Evolutionary conservation across 2,888 invertebrate genomes (phyloP).

Genomic region (Balanococcus diminutus): DNA sequence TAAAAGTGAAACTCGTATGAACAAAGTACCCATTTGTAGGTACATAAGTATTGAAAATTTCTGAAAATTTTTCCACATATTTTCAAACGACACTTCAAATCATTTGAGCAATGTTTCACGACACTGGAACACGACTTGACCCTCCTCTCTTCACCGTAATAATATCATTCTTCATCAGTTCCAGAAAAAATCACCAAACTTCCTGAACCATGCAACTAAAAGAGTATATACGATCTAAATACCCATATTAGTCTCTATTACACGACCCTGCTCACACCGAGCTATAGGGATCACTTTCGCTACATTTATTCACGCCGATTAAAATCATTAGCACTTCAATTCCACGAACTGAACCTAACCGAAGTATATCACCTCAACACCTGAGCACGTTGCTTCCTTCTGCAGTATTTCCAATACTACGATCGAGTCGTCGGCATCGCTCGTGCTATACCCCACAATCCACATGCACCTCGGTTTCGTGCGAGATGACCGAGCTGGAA

Average conservation of each 20-base stretch:
- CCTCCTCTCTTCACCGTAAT: no score
- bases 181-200: no score
- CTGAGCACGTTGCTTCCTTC: neutral
- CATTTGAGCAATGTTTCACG: no score
- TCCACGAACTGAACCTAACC: neutral
- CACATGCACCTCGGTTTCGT: neutral
- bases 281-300: neutral
- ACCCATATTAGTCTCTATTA: neutral
- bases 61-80: no score
- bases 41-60: no score
- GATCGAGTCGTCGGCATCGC: neutral
- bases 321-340: slow-evolving; percentile 20
- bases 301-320: slow-evolving; percentile 8
- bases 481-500: neutral
- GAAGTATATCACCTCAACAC: neutral
- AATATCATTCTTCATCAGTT: no score
- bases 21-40: no score
- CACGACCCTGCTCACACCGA: neutral
- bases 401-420: neutral
- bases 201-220: no score
- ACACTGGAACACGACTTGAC: no score
- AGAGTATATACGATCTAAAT: neutral
- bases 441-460: neutral
- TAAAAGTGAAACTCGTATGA: no score
- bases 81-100: no score